These are phyloP conservation scores for Cyanoliseus patagonus DNA, from an alignment of 2,113 vertebrate species.

Conservation along the genomic window DNA sequence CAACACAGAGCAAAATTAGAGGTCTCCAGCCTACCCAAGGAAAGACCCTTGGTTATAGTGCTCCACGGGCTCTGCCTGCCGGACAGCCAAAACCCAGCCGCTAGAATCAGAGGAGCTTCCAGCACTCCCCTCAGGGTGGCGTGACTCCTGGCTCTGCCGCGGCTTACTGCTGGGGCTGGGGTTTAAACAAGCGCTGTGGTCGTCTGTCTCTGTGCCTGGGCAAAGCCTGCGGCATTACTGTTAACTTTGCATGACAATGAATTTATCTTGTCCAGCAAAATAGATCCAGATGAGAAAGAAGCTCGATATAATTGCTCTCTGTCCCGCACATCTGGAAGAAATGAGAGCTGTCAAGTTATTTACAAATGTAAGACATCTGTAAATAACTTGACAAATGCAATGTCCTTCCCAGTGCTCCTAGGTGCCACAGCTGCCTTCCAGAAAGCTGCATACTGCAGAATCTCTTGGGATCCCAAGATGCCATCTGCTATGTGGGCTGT, in stretches of 20 bases:
- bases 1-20: neutral
- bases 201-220: neutral
- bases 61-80: neutral
- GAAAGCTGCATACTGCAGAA: neutral
- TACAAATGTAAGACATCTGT: neutral
- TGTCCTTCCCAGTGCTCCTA: neutral
- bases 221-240: neutral
- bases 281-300: neutral
- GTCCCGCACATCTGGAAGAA: neutral
- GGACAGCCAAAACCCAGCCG: neutral
- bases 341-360: neutral
- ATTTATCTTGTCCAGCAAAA: neutral
- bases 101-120: neutral
- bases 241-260: neutral
- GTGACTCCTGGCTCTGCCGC: neutral
- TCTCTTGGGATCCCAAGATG: neutral
- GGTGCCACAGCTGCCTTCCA: neutral
- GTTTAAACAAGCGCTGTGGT: neutral
- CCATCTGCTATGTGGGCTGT: neutral
- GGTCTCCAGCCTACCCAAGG: neutral
- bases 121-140: fast-evolving
- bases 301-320: neutral
- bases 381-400: neutral
- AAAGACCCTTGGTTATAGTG: neutral
- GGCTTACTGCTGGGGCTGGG: neutral